Evolutionary conservation across 2,113 vertebrate genomes (phyloP), one percentile per base, ranked within the genome.

Genomic region (Nanorana parkeri): DNA sequence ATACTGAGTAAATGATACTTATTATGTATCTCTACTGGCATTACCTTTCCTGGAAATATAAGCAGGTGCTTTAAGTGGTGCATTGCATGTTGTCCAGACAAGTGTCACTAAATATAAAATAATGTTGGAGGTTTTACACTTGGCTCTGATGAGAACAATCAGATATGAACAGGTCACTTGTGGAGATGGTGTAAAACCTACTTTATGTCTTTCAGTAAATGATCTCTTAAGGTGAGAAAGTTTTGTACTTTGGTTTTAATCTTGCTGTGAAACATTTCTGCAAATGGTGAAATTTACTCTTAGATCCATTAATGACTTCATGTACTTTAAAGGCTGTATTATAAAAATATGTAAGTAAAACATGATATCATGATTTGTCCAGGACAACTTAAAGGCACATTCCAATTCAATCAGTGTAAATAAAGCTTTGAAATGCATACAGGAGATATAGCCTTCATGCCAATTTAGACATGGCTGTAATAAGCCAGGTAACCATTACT

Each of bases 61-160:
- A 47, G 54, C 65, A 68, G 47, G 77, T 66, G 17, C 21, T 58
- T 68, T 79, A 58, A 58, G 26, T 3, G 77, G 29, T 60, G 29
- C 56, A 17, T 29, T 41, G 72, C 29, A 11, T 75, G 28, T 36
- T 75, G 72, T 64, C 58, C 60, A 77, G 74, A 64, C 60, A 77
- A 77, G 41, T 64, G 60, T 16, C 36, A 64, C 60, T 77, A 77
- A 77, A 77, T 64, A 65, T 64, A 65, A 63, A 77, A 65, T 65
- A 65, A 77, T 64, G 74, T 4, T 21, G 23, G 32, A 60, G 60
- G 52, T 63, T 65, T 52, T 51, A 28, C 58, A 13, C 32, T 77
- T 28, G 58, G 58, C 32, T 64, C 64, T 64, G 60, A 77, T 77
- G 74, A 77, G 74, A 64, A 77, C 74, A 77, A 65, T 77, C 58